phyloP scores from a whole-genome alignment of 2,888 invertebrate species.

The Temnothorax rugatulus region DNA sequence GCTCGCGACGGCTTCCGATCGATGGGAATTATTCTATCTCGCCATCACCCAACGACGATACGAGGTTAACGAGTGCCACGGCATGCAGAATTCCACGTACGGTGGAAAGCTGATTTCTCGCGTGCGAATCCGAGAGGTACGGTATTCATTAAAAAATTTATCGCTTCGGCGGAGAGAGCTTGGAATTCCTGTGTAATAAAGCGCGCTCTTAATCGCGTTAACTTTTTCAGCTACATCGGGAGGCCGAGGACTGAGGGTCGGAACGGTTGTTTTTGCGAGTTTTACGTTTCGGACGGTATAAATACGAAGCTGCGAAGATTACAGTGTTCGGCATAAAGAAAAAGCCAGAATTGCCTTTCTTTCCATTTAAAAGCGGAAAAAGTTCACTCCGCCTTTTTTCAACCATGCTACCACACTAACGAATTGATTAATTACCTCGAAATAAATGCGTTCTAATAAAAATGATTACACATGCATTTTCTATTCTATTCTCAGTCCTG shows the following conservation, averaged over 20 bases:
- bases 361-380: not conserved
- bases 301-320: conserved; percentile 21
- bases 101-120: not conserved
- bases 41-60: not conserved
- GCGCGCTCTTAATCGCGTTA: conserved; percentile 56
- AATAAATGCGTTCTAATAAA: not conserved
- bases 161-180: not conserved
- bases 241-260: not conserved
- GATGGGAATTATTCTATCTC: conserved; percentile 41
- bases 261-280: not conserved
- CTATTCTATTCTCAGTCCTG: not conserved
- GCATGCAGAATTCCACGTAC: not conserved
- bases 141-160: conserved; percentile 24
- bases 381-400: not conserved
- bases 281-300: conserved; percentile 10
- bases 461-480: not conserved
- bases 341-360: not conserved
- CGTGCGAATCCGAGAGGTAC: not conserved
- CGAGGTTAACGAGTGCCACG: conserved; percentile 34
- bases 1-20: conserved; percentile 43
- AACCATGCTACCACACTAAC: not conserved
- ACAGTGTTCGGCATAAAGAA: not conserved
- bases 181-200: conserved; percentile 50
- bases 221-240: not conserved
- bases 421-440: conserved; percentile 14